Conservation (phyloP, 1,140 invertebrate species). For the Diachasmimorpha longicaudata region DNA sequence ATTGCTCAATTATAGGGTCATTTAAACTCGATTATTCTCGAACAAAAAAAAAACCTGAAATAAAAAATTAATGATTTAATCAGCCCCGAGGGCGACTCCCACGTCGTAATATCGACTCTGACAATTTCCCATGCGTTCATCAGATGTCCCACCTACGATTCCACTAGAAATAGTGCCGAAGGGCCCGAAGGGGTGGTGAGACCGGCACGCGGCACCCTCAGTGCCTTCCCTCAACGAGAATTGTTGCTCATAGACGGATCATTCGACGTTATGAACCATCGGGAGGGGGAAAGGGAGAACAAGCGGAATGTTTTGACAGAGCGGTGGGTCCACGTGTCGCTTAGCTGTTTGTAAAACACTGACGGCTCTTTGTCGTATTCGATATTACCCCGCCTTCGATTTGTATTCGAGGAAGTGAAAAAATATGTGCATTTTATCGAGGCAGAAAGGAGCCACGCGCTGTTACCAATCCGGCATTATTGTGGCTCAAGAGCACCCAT, state of each 20-base stretch:
- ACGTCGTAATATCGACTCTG: constrained; percentile 16
- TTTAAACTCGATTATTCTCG: no score
- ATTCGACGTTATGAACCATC: neutral
- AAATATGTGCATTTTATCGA: neutral
- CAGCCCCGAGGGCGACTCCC: constrained; percentile 9
- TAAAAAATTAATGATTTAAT: constrained; percentile 12
- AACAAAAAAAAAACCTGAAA: constrained; percentile 6
- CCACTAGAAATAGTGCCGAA: neutral
- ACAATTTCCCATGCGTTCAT: constrained; percentile 36
- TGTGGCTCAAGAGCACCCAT: constrained; percentile 49
- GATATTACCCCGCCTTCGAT: constrained; percentile 49
- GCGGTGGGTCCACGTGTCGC: constrained; percentile 53
- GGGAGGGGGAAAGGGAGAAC: neutral
- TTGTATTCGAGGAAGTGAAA: neutral
- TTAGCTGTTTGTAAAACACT: constrained; percentile 62
- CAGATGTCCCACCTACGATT: constrained; percentile 28
- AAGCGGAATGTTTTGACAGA: constrained; percentile 59
- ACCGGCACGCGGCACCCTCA: constrained; percentile 15
- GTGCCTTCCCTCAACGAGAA: neutral
- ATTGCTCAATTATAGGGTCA: no score
- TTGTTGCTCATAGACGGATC: constrained; percentile 8
- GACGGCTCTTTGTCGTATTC: constrained; percentile 52
- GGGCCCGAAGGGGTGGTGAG: constrained; percentile 11
- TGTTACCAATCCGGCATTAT: constrained; percentile 49
- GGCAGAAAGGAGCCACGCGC: constrained; percentile 40